These are phyloP conservation scores for Eumerus sabulonum DNA, from an alignment of 2,888 invertebrate genomes.

Conservation along the genomic window DNA sequence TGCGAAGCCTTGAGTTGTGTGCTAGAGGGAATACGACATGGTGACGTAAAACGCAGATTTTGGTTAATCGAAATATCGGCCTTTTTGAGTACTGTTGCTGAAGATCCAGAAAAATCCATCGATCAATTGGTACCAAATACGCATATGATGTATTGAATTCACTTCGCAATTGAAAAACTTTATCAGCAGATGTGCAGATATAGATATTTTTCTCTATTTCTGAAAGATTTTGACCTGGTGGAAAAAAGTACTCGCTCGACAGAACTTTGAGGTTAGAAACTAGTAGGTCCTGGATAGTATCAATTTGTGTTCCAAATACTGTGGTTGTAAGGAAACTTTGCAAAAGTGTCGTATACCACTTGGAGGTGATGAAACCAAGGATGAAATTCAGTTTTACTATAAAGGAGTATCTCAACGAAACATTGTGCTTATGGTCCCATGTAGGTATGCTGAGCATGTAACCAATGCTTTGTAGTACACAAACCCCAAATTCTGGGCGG, in stretches of 20 bases:
- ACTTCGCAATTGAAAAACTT: constrained; percentile 71
- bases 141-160: constrained; percentile 71
- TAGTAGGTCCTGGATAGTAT: constrained; percentile 72
- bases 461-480: constrained; percentile 19
- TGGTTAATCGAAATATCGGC: constrained; percentile 72
- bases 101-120: constrained; percentile 73
- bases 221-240: constrained; percentile 35
- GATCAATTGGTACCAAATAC: constrained; percentile 73
- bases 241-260: constrained; percentile 68
- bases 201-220: constrained; percentile 65
- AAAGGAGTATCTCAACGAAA: constrained; percentile 32
- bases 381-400: constrained; percentile 3
- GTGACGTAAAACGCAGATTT: constrained; percentile 73
- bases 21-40: constrained; percentile 72
- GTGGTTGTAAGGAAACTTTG: constrained; percentile 27
- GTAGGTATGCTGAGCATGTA: constrained; percentile 19
- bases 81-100: constrained; percentile 71
- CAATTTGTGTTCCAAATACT: constrained; percentile 69
- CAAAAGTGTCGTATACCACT: constrained; percentile 27
- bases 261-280: constrained; percentile 71
- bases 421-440: background rate
- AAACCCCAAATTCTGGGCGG: constrained; percentile 14
- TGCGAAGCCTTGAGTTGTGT: constrained; percentile 11
- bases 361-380: constrained; percentile 17
- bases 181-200: constrained; percentile 47